phyloP scores from a whole-genome alignment of 2,113 vertebrate species.

The Ibidorhyncha struthersii region DNA sequence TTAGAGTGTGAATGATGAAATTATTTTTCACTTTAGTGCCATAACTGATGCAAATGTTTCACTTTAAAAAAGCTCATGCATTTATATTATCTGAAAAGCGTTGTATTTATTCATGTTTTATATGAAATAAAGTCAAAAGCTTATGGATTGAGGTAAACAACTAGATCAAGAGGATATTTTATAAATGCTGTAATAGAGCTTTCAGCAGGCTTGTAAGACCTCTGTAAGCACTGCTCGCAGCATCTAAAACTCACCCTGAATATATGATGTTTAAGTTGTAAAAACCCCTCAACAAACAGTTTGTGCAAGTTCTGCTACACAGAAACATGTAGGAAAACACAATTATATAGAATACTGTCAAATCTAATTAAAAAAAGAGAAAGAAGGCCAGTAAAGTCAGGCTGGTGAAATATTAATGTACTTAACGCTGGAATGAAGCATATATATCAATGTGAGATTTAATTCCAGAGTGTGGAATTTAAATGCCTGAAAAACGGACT shows the following conservation, averaged over 20 bases:
- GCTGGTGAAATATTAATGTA: conserved; percentile 42
- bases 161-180: conserved; percentile 11
- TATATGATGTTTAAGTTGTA: conserved; percentile 24
- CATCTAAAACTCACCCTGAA: neutral
- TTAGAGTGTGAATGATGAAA: conserved; percentile 46
- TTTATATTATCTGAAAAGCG: conserved; percentile 39
- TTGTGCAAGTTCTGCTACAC: neutral
- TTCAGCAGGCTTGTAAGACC: neutral
- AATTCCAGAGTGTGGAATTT: conserved; percentile 43
- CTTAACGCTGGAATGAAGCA: conserved; percentile 45
- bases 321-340: conserved; percentile 19
- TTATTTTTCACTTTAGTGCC: conserved; percentile 47
- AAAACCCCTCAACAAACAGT: conserved; percentile 9
- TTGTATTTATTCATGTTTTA: conserved; percentile 21
- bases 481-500: conserved; percentile 41
- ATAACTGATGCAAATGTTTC: conserved; percentile 43
- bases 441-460: conserved; percentile 55
- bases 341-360: conserved; percentile 11
- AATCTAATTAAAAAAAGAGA: conserved; percentile 55
- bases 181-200: neutral
- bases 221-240: neutral
- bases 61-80: conserved; percentile 49
- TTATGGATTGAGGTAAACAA: conserved; percentile 11
- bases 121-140: conserved; percentile 23
- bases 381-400: conserved; percentile 40